Conservation (phyloP, 2,113 vertebrate species). For the Rhipidura dahli region DNA sequence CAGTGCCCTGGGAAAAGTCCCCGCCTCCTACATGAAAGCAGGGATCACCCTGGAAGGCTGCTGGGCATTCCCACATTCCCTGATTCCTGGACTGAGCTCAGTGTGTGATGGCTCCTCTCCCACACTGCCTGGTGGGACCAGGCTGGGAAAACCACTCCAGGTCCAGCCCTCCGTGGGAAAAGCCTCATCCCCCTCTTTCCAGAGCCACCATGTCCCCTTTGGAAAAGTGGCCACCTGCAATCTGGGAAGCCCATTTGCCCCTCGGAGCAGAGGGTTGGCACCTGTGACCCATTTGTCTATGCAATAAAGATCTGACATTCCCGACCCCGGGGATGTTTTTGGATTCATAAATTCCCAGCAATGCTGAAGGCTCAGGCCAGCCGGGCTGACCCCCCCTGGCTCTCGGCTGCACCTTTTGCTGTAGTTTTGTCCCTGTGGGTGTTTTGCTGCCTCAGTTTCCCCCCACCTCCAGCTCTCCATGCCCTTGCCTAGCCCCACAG, state of each 20-base stretch:
- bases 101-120: neutral
- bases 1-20: neutral
- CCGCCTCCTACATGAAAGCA: neutral
- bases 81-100: fast-evolving
- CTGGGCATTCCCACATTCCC: neutral
- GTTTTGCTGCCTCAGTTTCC: neutral
- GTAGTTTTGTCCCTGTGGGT: neutral
- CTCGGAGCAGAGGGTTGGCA: neutral
- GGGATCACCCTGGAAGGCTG: neutral
- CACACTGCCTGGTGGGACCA: fast-evolving
- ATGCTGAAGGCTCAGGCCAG: neutral
- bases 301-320: constrained; percentile 40
- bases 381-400: neutral
- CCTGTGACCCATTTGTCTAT: neutral
- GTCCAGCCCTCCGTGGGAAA: neutral
- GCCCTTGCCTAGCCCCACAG: neutral
- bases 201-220: neutral
- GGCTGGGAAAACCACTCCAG: fast-evolving
- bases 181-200: neutral
- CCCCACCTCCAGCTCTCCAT: neutral
- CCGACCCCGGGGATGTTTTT: neutral
- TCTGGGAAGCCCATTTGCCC: neutral
- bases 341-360: neutral
- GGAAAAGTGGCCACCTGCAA: neutral
- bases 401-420: neutral